Percentiles rank a stretch among this genome's conserved stretches.
phyloP scores from a whole-genome alignment of 2,113 vertebrate genomes.

The Lepus timidus region DNA sequence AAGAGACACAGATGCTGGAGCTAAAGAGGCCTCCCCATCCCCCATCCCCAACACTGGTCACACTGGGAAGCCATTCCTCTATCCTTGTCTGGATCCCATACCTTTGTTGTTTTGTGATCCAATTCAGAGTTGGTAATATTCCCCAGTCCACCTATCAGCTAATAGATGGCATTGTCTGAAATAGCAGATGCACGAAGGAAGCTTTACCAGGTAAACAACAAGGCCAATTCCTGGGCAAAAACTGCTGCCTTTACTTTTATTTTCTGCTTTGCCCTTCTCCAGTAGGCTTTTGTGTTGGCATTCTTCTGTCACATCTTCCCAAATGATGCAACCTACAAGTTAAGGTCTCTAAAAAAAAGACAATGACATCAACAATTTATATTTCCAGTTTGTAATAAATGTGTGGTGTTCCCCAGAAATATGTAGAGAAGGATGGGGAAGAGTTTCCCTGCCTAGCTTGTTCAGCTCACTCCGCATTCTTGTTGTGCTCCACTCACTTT shows the following conservation, averaged over 20 bases:
- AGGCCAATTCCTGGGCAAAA: background rate
- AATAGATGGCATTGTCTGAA: background rate
- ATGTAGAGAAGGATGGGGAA: background rate
- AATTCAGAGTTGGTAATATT: background rate
- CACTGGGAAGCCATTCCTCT: background rate
- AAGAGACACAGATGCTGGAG: background rate
- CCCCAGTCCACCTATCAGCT: background rate
- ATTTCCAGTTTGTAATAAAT: background rate
- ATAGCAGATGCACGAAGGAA: background rate
- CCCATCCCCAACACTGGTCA: background rate
- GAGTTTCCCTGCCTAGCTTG: background rate
- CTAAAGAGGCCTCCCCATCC: background rate
- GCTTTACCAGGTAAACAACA: background rate
- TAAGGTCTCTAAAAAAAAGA: background rate
- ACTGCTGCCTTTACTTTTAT: background rate
- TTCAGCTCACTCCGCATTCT: background rate
- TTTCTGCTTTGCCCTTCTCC: background rate
- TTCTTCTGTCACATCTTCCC: background rate
- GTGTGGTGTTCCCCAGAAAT: background rate
- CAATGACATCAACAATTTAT: background rate
- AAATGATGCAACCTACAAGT: background rate
- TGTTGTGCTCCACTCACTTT: background rate
- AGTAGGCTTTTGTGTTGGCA: background rate
- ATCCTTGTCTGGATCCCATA: background rate
- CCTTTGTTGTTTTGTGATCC: background rate